These are phyloP conservation scores for Ectemnius cavifrons DNA, from an alignment of 2,888 invertebrate genomes.

Conservation along the genomic window DNA sequence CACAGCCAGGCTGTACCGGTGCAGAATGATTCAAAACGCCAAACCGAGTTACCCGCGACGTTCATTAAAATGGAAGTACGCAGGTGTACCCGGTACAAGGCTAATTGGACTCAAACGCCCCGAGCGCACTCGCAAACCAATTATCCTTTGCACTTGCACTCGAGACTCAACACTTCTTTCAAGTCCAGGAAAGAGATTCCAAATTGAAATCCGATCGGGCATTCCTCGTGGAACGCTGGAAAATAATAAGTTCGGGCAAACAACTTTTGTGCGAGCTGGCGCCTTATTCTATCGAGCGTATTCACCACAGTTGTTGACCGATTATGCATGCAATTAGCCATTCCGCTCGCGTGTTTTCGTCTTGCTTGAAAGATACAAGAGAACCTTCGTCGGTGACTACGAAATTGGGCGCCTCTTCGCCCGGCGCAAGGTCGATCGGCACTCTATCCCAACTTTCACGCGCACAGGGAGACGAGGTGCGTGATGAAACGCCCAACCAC, in stretches of 20 bases:
- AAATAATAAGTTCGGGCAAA: neutral
- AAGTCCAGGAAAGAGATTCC: no score
- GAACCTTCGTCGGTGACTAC: neutral
- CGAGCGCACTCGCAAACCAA: neutral
- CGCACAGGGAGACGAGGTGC: slow-evolving; percentile 22
- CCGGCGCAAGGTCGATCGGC: slow-evolving; percentile 43
- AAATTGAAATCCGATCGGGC: no score
- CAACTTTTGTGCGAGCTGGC: neutral
- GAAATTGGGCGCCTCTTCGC: slow-evolving; percentile 22
- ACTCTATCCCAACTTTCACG: slow-evolving; percentile 43
- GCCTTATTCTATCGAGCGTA: neutral
- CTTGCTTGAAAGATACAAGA: neutral
- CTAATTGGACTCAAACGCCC: neutral
- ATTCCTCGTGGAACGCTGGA: neutral
- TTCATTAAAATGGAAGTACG: slow-evolving; percentile 13
- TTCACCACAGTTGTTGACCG: neutral
- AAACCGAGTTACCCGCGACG: slow-evolving; percentile 4
- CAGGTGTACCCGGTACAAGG: slow-evolving; percentile 11
- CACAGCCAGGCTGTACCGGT: slow-evolving; percentile 38
- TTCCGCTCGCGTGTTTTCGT: slow-evolving; percentile 8
- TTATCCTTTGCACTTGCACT: neutral
- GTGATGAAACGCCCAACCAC: slow-evolving; percentile 34
- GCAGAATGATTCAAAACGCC: slow-evolving; percentile 43
- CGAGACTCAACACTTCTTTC: no score
- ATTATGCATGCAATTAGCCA: slow-evolving; percentile 22